Evolutionary conservation across 2,113 vertebrate genomes (phyloP).

Genomic region (Corydoras sp.): DNA sequence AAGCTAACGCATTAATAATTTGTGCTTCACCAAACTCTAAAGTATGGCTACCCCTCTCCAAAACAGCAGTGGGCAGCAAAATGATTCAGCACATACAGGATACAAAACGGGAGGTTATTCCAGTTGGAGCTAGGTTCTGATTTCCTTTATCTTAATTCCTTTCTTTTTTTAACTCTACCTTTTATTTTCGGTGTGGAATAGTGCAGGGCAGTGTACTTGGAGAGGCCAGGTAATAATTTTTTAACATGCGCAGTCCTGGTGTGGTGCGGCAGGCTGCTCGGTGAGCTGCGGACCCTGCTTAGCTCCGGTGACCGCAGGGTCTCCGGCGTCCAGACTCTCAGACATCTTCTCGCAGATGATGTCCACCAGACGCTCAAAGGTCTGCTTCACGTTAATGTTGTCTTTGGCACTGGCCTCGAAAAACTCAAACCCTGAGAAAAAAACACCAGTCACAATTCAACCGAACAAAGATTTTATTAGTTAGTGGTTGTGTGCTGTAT

Average conservation of each 20-base stretch:
- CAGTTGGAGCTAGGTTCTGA: conserved; percentile 1
- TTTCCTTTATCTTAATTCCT: conserved; percentile 25
- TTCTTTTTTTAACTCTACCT: conserved; percentile 13
- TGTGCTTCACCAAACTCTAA: conserved; percentile 26
- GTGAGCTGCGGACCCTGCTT: conserved; percentile 83
- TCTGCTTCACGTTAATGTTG: conserved; percentile 95
- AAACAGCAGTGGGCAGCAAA: not conserved
- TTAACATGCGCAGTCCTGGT: conserved; percentile 93
- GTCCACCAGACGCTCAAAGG: conserved; percentile 92
- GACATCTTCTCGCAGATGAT: conserved; percentile 98
- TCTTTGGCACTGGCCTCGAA: conserved; percentile 97
- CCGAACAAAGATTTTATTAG: no score
- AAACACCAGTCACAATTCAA: not conserved
- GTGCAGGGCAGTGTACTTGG: conserved; percentile 40
- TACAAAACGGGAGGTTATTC: conserved; percentile 3
- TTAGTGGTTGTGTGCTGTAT: no score
- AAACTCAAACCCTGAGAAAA: conserved; percentile 83
- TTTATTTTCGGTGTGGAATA: conserved; percentile 1
- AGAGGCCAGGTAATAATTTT: conserved; percentile 29
- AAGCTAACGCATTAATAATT: conserved; percentile 16
- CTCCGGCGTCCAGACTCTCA: conserved; percentile 82
- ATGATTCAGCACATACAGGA: not conserved
- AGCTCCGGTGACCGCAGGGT: conserved; percentile 73
- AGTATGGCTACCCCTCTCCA: conserved; percentile 27
- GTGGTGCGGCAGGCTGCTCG: conserved; percentile 76